These are phyloP conservation scores for Pinna nobilis DNA, from an alignment of 1,140 invertebrate species.

Conservation along the genomic window DNA sequence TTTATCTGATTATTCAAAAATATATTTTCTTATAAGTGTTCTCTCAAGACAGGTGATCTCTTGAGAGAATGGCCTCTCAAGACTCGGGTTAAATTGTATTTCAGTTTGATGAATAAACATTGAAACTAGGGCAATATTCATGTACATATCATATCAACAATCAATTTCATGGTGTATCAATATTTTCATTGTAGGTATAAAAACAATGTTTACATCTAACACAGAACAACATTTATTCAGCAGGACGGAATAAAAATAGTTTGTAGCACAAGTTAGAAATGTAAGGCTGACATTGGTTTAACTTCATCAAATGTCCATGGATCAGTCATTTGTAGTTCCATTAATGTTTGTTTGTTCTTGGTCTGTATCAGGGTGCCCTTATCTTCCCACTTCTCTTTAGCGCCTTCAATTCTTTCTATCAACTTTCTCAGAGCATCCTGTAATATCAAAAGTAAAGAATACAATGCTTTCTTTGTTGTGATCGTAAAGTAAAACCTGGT, in stretches of 20 bases:
- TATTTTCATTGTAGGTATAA: not conserved
- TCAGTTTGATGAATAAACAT: too few species aligned
- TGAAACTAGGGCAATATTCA: not conserved
- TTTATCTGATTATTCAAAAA: too few species aligned
- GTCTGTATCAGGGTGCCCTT: constrained; percentile 56
- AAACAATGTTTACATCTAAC: not conserved
- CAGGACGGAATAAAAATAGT: not conserved
- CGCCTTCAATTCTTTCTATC: constrained; percentile 50
- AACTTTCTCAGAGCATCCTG: constrained; percentile 59
- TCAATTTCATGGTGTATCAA: not conserved
- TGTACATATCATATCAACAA: not conserved
- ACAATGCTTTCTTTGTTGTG: not conserved
- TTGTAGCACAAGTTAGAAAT: not conserved
- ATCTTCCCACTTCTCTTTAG: constrained; percentile 56
- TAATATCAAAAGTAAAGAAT: constrained; percentile 3
- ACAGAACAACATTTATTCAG: not conserved
- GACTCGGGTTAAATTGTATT: too few species aligned
- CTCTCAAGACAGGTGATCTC: not conserved
- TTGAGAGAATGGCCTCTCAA: not conserved
- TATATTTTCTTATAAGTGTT: too few species aligned
- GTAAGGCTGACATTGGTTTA: constrained; percentile 26
- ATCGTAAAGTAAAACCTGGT: not conserved
- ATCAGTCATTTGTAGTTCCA: constrained; percentile 53
- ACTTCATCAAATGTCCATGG: constrained; percentile 33
- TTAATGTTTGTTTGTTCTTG: constrained; percentile 61